These are phyloP conservation scores for Amblyraja radiata DNA, from an alignment of 2,797 vertebrate genomes.

Conservation along the genomic window DNA sequence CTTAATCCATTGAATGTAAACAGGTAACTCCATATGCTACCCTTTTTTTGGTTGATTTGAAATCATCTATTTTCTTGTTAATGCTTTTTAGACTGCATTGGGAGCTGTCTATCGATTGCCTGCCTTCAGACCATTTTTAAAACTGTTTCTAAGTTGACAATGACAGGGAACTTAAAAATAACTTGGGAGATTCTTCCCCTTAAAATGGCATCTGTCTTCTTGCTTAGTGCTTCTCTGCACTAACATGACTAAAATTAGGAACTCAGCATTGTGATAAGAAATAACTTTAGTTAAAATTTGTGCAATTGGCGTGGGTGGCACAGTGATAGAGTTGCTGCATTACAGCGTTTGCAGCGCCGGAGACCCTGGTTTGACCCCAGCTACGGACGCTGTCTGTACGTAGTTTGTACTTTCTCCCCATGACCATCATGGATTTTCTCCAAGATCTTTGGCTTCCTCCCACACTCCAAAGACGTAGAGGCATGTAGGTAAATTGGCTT, in stretches of 20 bases:
- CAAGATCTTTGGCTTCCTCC: no score
- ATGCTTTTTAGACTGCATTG: neutral
- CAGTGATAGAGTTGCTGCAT: no score
- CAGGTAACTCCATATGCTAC: neutral
- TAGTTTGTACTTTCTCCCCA: no score
- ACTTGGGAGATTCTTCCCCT: neutral
- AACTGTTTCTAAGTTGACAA: neutral
- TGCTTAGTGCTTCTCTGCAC: neutral
- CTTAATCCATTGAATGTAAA: neutral
- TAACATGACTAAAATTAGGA: neutral
- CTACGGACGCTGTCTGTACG: no score
- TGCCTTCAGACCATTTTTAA: neutral
- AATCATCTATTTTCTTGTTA: neutral
- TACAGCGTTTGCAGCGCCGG: no score
- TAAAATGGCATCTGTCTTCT: no score
- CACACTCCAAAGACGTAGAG: no score
- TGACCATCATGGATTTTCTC: no score
- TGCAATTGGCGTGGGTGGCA: no score
- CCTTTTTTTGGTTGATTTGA: neutral
- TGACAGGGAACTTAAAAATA: neutral
- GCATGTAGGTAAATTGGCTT: no score
- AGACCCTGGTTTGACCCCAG: no score
- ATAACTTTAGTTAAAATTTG: no score
- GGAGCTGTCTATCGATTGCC: neutral
- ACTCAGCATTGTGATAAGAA: neutral